Base-by-base conservation (phyloP, 2,797 vertebrate genomes). In the Tarsius wallacei region DNA sequence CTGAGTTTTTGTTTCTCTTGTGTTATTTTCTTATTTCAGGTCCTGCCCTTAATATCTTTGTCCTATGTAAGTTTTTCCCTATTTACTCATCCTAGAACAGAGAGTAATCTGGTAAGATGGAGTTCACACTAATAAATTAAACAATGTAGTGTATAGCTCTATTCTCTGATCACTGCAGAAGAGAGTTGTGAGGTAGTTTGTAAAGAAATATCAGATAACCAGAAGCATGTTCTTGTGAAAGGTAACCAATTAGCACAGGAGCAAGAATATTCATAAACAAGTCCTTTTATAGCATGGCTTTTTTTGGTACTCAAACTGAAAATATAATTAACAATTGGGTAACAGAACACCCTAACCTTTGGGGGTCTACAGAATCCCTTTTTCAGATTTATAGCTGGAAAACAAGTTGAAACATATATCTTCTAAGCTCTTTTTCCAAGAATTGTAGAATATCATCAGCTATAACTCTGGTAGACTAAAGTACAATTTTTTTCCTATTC, bases 241-340 rank as follows among this genome's bases (percentile, higher is more conserved):
- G 51, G 66, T 86, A 74, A 73, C 61, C 68, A 82, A 57, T 90
- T 47, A 96, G 26, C 19, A 95, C 0, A 93, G 49, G 5, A 53
- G 12, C 51, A 95, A 70, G 57, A 81, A 81, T 59, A 94, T 21
- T 92, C 84, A 90, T 24, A 64, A 6, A 66, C 6, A 55, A 33
- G 63, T 78, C 66, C 61, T 57, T 93, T 93, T 63, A 88, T 17
- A 82, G 9, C 28, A 94, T 6, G 91, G 13, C 59, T 89, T 66
- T 77, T n/a, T 71, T 92, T 66, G 85, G 94, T 42, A 86, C 57
- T 51, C 89, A 95, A 81, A 90, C 12, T 83, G 19, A 95, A 94
- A 84, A n/a, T 31, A 47, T 7, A 57, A n/a, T 73, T 78, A 97
- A 73, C 12, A 90, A 85, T 2, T 66, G 55, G 22, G 15, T 77